Base-by-base conservation (phyloP, 2,888 invertebrate species). In the Pediacus dermestoides region DNA sequence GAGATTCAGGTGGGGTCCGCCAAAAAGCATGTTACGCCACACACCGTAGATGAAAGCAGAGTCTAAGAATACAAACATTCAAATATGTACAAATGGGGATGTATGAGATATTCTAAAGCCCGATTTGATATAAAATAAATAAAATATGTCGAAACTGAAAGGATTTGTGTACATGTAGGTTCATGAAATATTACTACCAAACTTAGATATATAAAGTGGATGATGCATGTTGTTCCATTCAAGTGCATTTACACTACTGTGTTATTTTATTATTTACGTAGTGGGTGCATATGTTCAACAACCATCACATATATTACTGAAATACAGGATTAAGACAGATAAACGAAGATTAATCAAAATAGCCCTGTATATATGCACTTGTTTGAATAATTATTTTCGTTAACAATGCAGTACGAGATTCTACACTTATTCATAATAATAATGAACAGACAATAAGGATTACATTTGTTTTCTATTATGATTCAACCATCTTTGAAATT, bases 31-130 rank as follows among this genome's bases (percentile, higher is more conserved):
- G 36, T 36, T 36, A 37, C 34, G 42, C 34, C 42, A 16, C 42
- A 30, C 25, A 33, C 37, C 13, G 25, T 34, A 42, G 42, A 42
- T 42, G 42, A 42, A 42, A 42, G 42, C 42, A 13, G n/a, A n/a
- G 11, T 23, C 36, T 42, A 42, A 37, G 42, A 42, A 42, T 42
- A 42, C 42, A 42, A 42, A 42, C 30, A 42, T 37, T 42, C 34
- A 42, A 30, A 42, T 32, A 35, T 13, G 36, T 31, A 21, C 36
- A 32, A 36, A 36, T 36, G 39, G 39, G 31, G 30, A 27, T 34
- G 27, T 26, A 36, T 30, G 40, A 30, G 40, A 35, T 35, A 34
- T 35, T 21, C 30, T 27, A 18, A 15, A 28, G 33, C 27, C 31
- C 27, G 36, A 30, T 30, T 39, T 35, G 34, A 39, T 35, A 13